phyloP scores from a whole-genome alignment of 2,113 vertebrate species.

The Cnemophilus loriae region DNA sequence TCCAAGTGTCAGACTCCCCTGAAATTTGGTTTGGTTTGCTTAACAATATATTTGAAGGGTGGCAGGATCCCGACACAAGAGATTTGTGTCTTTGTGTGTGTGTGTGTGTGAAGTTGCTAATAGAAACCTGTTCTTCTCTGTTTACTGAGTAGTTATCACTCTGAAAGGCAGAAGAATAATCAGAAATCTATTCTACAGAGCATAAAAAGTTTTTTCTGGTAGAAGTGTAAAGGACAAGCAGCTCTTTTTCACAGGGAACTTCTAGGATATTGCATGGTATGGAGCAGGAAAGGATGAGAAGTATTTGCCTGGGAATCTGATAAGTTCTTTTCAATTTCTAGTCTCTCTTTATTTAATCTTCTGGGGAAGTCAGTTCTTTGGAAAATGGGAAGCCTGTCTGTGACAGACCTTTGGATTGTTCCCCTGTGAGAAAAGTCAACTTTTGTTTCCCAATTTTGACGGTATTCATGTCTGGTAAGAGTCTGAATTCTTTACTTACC shows the following conservation, averaged over 20 bases:
- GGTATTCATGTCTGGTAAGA: neutral
- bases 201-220: neutral
- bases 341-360: neutral
- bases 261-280: neutral
- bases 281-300: neutral
- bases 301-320: neutral
- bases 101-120: neutral
- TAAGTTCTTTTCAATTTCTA: neutral
- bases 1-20: neutral
- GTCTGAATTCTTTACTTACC: neutral
- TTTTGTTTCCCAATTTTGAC: slow-evolving; percentile 19
- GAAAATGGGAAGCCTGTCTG: neutral
- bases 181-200: neutral
- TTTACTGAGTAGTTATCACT: neutral
- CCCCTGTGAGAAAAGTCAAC: neutral
- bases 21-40: neutral
- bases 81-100: neutral
- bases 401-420: neutral
- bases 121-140: neutral
- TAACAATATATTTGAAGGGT: neutral
- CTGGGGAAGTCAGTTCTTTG: neutral
- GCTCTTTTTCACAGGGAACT: neutral
- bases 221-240: neutral
- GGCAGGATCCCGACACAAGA: neutral
- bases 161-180: neutral